phyloP scores from a whole-genome alignment of 2,797 vertebrate genomes.

The Ciconia nigra region DNA sequence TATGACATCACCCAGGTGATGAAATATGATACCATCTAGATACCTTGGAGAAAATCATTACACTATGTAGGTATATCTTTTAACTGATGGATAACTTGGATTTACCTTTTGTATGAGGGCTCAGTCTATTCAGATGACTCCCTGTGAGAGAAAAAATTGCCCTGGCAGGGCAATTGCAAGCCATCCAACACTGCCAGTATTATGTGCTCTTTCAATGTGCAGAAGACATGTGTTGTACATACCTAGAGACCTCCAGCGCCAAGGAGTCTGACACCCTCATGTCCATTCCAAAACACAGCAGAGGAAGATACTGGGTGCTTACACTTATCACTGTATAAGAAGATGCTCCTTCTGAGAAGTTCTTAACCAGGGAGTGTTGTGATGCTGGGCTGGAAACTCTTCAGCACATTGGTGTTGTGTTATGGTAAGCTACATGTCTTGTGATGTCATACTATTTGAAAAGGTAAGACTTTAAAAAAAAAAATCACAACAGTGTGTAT shows the following conservation, averaged over 20 bases:
- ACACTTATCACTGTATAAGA: fast-evolving
- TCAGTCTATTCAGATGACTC: background rate
- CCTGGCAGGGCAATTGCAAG: background rate
- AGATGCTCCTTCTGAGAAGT: background rate
- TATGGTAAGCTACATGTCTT: background rate
- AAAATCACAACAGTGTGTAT: background rate
- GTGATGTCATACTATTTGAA: background rate
- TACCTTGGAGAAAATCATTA: background rate
- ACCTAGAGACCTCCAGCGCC: background rate
- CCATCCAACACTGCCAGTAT: background rate
- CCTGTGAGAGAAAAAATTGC: background rate
- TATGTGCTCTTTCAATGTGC: fast-evolving
- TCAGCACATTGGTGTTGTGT: background rate
- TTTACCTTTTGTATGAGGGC: background rate
- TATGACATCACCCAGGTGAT: background rate
- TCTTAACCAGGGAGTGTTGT: background rate
- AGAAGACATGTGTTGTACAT: background rate
- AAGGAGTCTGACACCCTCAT: background rate
- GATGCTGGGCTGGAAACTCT: background rate
- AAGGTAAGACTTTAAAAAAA: background rate
- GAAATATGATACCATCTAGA: background rate
- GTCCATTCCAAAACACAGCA: background rate
- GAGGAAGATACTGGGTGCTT: background rate
- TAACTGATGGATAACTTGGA: background rate
- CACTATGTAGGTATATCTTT: background rate